phyloP scores from a whole-genome alignment of 1,140 invertebrate genomes.

The Sminthurides bifidus region DNA sequence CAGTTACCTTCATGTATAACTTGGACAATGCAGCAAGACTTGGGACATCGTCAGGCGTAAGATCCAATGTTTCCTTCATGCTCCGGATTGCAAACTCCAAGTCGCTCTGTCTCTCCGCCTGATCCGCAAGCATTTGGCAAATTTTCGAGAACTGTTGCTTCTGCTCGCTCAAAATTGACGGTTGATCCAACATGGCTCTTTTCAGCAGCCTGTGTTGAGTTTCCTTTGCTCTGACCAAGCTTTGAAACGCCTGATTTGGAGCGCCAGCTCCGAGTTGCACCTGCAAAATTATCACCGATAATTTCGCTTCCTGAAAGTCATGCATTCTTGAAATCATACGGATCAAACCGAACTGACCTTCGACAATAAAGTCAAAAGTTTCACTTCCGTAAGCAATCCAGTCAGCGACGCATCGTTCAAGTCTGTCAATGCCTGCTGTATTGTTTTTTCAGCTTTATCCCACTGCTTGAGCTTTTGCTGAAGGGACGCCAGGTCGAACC shows the following conservation, averaged over 20 bases:
- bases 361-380: constrained; percentile 51
- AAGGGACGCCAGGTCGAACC: constrained; percentile 73
- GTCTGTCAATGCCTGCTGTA: constrained; percentile 26
- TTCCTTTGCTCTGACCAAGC: constrained; percentile 52
- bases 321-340: no score
- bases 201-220: constrained; percentile 53
- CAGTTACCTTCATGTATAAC: constrained; percentile 63
- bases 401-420: constrained; percentile 32
- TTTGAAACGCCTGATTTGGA: constrained; percentile 45
- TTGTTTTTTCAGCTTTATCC: constrained; percentile 46
- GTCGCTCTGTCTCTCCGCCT: constrained; percentile 48
- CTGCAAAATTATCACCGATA: constrained; percentile 29
- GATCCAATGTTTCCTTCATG: constrained; percentile 75
- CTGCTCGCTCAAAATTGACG: constrained; percentile 44
- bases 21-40: constrained; percentile 67
- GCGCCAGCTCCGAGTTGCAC: constrained; percentile 40
- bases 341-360: constrained; percentile 40
- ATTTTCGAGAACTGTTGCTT: constrained; percentile 48
- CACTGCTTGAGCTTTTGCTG: constrained; percentile 76
- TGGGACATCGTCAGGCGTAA: constrained; percentile 61
- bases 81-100: constrained; percentile 58
- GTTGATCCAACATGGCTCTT: constrained; percentile 48
- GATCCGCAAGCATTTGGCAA: constrained; percentile 55
- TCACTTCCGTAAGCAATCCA: constrained; percentile 48
- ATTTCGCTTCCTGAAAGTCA: not conserved